Percentiles rank a stretch among this genome's conserved stretches.
Evolutionary conservation across 2,113 vertebrate genomes (phyloP).

Genomic region (Callospermophilus lateralis): DNA sequence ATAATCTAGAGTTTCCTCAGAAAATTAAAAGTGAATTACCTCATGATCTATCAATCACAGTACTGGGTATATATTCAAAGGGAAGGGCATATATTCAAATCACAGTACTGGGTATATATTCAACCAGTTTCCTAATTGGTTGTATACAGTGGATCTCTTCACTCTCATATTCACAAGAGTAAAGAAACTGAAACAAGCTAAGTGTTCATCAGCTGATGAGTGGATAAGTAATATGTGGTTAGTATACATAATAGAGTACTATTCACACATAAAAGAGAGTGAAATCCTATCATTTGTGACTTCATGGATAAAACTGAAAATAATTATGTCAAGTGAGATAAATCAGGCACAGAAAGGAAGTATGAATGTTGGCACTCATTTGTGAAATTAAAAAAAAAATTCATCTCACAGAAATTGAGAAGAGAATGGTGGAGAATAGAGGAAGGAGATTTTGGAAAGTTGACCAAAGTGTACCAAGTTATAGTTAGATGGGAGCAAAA

Average conservation of each 20-base stretch:
- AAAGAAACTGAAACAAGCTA: background rate
- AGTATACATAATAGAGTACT: background rate
- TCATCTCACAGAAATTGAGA: background rate
- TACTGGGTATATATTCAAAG: too few relatives aligned
- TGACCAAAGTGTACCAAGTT: background rate
- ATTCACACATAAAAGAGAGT: background rate
- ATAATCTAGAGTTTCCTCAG: background rate
- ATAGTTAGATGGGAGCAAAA: background rate
- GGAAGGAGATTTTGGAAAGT: background rate
- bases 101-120: too few relatives aligned
- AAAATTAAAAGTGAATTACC: background rate
- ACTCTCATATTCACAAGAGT: background rate
- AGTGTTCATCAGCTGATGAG: background rate
- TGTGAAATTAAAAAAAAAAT: background rate
- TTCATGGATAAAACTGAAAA: background rate
- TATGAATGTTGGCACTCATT: background rate
- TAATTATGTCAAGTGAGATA: background rate
- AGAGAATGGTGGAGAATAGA: background rate
- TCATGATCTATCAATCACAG: background rate
- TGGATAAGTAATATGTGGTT: background rate
- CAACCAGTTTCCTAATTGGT: too few relatives aligned
- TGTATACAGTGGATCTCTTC: background rate
- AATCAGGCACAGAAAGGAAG: background rate
- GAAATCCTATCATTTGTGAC: background rate
- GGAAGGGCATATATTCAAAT: too few relatives aligned